Evolutionary conservation across 2,797 vertebrate species (phyloP).

Genomic region (Falco cherrug): DNA sequence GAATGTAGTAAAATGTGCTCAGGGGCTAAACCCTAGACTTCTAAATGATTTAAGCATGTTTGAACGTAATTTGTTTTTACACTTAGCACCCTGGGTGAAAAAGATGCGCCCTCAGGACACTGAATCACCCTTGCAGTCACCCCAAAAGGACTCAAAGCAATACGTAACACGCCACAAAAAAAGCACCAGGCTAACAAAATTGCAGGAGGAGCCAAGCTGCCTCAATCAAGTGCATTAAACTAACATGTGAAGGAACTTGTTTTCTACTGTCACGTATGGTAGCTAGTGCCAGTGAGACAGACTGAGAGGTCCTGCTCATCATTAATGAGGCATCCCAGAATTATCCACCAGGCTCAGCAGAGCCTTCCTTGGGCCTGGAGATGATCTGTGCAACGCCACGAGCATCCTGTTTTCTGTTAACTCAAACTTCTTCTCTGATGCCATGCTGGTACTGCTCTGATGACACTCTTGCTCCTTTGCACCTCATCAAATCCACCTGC

Average conservation of each 20-base stretch:
- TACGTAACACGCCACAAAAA: background rate
- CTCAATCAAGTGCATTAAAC: background rate
- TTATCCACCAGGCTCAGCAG: background rate
- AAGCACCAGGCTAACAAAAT: background rate
- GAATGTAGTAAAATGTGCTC: background rate
- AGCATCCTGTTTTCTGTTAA: background rate
- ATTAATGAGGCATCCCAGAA: background rate
- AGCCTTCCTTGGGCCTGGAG: background rate
- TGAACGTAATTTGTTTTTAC: background rate
- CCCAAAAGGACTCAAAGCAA: background rate
- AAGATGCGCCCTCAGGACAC: background rate
- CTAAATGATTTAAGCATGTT: background rate
- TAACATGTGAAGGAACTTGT: background rate
- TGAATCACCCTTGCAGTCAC: background rate
- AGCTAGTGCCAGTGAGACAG: background rate
- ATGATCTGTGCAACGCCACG: rapidly evolving
- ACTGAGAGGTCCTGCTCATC: background rate
- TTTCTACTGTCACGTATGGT: background rate
- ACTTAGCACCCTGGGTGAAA: background rate
- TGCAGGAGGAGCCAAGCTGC: background rate
- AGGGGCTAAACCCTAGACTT: background rate
- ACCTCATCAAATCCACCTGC: background rate
- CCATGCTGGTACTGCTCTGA: background rate
- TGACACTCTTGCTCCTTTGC: background rate
- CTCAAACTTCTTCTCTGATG: background rate